phyloP scores from a whole-genome alignment of 2,113 vertebrate species.

The Pterophyllum scalare region DNA sequence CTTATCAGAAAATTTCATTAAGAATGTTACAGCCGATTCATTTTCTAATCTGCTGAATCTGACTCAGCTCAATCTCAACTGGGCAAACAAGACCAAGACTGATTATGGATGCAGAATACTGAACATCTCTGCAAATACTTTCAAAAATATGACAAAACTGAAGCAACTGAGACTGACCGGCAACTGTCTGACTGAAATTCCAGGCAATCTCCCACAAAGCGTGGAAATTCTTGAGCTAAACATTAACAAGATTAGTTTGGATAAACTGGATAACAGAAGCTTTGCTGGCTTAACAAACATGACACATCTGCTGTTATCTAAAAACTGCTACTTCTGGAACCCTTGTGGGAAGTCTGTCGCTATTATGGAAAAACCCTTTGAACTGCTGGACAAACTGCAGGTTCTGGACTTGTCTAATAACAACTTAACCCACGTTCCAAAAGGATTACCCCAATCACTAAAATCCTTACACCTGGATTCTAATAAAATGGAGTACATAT shows the following conservation, averaged over 20 bases:
- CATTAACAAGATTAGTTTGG: slow-evolving; percentile 59
- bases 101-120: background rate
- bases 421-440: slow-evolving; percentile 74
- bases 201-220: slow-evolving; percentile 55
- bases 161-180: slow-evolving; percentile 49
- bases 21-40: slow-evolving; percentile 45
- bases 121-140: slow-evolving; percentile 37
- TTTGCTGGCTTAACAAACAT: slow-evolving; percentile 59
- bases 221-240: slow-evolving; percentile 49
- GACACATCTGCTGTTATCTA: slow-evolving; percentile 36
- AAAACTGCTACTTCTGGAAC: slow-evolving; percentile 75
- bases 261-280: slow-evolving; percentile 23
- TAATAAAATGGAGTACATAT: slow-evolving; percentile 74
- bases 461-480: slow-evolving; percentile 26
- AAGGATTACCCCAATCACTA: slow-evolving; percentile 54
- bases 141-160: slow-evolving; percentile 75
- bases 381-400: slow-evolving; percentile 41
- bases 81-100: slow-evolving; percentile 6
- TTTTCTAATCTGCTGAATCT: slow-evolving; percentile 73
- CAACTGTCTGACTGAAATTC: slow-evolving; percentile 49
- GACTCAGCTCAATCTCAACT: slow-evolving; percentile 66
- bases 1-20: slow-evolving; percentile 79
- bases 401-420: slow-evolving; percentile 64
- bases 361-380: slow-evolving; percentile 45
- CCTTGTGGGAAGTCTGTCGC: slow-evolving; percentile 31